Base-by-base conservation (phyloP, 2,797 vertebrate species). In the Loris lydekkerianus region DNA sequence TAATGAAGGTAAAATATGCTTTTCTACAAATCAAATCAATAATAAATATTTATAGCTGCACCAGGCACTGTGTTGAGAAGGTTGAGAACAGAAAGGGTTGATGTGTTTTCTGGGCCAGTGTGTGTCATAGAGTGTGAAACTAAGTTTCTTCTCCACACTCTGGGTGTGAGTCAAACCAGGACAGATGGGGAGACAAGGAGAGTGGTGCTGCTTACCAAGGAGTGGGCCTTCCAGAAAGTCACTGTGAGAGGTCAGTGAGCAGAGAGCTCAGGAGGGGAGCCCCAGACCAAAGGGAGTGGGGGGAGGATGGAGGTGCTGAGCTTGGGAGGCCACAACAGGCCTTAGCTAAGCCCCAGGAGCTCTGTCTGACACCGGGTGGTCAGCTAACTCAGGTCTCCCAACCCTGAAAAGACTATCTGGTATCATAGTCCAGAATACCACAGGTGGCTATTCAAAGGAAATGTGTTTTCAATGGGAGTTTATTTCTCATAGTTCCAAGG, bases 101-200 rank as follows among this genome's bases (percentile, higher is more conserved):
- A 31, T 0, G 0, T 6, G 27, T 46, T 1, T 18, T 10, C 61
- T 0, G 10, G 78, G 17, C 31, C n/a, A 23, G 23, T 3, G 1
- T 1, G 1, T 3, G 3, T 23, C 14, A 1, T 46, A 34, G 85
- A 3, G 17, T 15, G 18, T 40, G 34, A 10, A 56, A 27, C 5
- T 23, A 58, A 8, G 20, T 31, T 10, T 17, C 17, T 25, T 27
- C 11, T 7, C 27, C 2, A 25, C 14, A 10, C 3, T 46, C 56
- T 31, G 56, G 43, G 17, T 7, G 23, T 7, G 40, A 63, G 14
- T 4, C 25, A 20, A 14, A 18, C 1, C 17, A 31, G 46, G 34
- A 46, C 14, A 53, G 49, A 14, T 53, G 49, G 25, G n/a, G 11
- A 27, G 67, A 43, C 37, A 27, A 70, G 58, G n/a, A 75, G 56